Evolutionary conservation across 2,113 vertebrate species (phyloP).

Genomic region (Psettodes erumei): DNA sequence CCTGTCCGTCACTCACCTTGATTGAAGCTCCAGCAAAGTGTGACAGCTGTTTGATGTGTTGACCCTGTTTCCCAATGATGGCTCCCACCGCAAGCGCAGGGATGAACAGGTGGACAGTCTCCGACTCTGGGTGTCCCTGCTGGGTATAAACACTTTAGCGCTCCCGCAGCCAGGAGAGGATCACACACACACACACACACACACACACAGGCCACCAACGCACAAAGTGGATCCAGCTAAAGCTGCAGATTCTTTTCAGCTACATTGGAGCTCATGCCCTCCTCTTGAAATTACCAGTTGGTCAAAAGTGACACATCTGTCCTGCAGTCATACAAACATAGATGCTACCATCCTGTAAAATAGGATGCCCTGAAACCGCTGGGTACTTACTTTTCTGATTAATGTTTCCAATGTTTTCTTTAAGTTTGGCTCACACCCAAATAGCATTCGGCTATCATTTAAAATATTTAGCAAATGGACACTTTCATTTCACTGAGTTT

Average conservation of each 20-base stretch:
- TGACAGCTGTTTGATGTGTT: conserved; percentile 99
- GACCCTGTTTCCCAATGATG: conserved; percentile 99
- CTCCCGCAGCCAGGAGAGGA: background rate
- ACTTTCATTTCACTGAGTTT: background rate
- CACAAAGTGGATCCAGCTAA: conserved; percentile 13
- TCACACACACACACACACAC: background rate
- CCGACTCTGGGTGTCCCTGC: conserved; percentile 89
- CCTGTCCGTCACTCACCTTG: conserved; percentile 85
- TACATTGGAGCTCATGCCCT: background rate
- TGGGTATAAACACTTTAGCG: conserved; percentile 34
- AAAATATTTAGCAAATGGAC: background rate
- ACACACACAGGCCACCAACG: background rate
- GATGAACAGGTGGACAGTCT: conserved; percentile 98
- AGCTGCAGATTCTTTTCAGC: background rate
- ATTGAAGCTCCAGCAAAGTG: conserved; percentile 98
- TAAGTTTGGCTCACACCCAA: background rate
- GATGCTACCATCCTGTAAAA: background rate
- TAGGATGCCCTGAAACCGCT: background rate
- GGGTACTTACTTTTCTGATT: background rate
- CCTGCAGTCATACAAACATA: background rate
- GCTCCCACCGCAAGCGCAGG: conserved; percentile 96
- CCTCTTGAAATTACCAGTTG: background rate
- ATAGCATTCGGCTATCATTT: background rate
- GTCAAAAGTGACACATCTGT: background rate
- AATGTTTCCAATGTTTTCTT: background rate